Percentiles rank a stretch among this genome's conserved stretches.
Conservation (phyloP, 2,888 invertebrate genomes). For the Cosmia pyralina region DNA sequence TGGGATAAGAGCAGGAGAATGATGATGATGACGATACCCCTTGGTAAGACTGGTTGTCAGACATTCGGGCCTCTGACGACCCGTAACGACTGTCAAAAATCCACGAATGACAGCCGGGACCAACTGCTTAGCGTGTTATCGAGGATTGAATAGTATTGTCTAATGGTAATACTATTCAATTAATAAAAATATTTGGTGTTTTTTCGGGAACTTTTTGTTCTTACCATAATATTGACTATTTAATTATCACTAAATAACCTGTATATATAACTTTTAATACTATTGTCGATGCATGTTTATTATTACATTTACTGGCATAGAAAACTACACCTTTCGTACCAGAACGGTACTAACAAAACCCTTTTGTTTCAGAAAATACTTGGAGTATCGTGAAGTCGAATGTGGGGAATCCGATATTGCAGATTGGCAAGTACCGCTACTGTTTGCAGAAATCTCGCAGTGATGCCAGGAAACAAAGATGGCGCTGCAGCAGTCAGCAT, state of each 20-base stretch:
- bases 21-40: no score
- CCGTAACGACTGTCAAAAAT: no score
- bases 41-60: no score
- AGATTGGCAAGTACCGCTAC: slow-evolving; percentile 68
- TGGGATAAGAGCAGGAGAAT: no score
- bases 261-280: background rate
- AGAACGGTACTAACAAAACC: background rate
- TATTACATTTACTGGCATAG: background rate
- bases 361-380: slow-evolving; percentile 24
- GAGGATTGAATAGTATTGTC: no score
- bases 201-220: background rate
- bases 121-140: no score
- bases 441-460: slow-evolving; percentile 56
- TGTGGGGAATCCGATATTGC: slow-evolving; percentile 67
- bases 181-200: slow-evolving; percentile 1
- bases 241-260: background rate
- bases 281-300: background rate
- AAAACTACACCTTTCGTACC: background rate
- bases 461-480: slow-evolving; percentile 54
- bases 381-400: slow-evolving; percentile 57
- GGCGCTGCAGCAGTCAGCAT: slow-evolving; percentile 64
- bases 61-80: no score
- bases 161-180: background rate
- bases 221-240: background rate
- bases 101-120: no score